Conservation (phyloP, 2,888 invertebrate species). For the Oscheius sp. region DNA sequence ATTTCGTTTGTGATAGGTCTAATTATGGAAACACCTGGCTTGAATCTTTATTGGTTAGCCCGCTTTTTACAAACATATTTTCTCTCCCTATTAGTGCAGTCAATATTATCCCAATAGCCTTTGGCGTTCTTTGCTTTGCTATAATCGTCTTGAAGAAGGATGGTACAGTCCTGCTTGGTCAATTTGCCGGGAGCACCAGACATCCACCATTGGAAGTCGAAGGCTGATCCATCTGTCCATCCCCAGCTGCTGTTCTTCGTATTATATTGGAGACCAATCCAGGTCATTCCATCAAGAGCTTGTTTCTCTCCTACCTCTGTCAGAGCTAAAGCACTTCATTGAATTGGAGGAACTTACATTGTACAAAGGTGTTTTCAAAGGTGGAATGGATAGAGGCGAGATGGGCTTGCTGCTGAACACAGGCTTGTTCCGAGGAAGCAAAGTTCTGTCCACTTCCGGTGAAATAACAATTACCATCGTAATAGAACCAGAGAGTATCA, state of each 20-base stretch:
- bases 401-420: background rate
- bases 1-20: too few relatives aligned
- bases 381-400: background rate
- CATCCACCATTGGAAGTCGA: constrained; percentile 3
- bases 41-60: background rate
- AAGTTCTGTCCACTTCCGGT: background rate
- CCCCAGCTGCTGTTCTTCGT: background rate
- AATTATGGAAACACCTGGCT: too few relatives aligned
- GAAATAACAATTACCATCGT: background rate
- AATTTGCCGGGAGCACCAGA: background rate
- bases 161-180: background rate
- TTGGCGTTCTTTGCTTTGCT: background rate
- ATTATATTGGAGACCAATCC: constrained; percentile 1
- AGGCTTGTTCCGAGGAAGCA: background rate
- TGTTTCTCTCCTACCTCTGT: constrained; percentile 11
- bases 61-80: constrained; percentile 29
- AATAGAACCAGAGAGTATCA: too few relatives aligned
- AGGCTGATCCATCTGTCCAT: constrained; percentile 13
- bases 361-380: background rate
- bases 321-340: too few relatives aligned
- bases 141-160: background rate
- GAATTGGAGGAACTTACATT: too few relatives aligned
- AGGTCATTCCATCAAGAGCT: constrained; percentile 11
- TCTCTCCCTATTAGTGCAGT: constrained; percentile 5
- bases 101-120: background rate